Base-by-base conservation (phyloP, 2,888 invertebrate species). In the Calameuta pallipes region DNA sequence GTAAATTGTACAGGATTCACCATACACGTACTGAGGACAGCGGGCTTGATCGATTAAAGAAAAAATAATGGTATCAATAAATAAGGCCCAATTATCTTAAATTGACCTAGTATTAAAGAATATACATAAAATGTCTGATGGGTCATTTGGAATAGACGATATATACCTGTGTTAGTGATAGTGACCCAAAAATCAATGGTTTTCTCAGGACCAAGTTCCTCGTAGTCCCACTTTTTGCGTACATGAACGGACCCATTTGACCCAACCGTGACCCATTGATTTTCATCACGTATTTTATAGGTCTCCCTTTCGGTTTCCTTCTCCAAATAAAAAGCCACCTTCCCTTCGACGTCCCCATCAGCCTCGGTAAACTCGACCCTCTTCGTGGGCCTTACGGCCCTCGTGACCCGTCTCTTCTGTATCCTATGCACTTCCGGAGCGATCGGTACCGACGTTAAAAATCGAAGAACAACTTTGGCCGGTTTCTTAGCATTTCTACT, bases 211-310 rank as follows among this genome's bases (percentile, higher is more conserved):
- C 98, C 98, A 75, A 98, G 92, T 90, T 98, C 98, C 90, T 98
- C 98, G 92, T 97, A 98, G 94, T 98, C 98, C 98, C 98, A 98
- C 95, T 97, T 97, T 95, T 97, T 97, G 92, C 97, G 97, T 83
- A 98, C 98, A 89, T 96, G 95, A 88, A 98, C 97, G 78, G 97
- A 96, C 86, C 98, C 98, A 92, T 97, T 97, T 74, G 96, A 95
- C 92, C 97, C 97, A 77, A 98, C 97, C 74, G 96, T 97, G 78
- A 98, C 97, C 98, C 98, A 98, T 84, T 96, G 96, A 93, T 98
- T 98, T 91, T 97, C 97, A 89, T 98, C 98, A 87, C 98, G 94
- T 88, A 98, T 97, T 92, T 98, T 97, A 92, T 98, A 98, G 13
- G 96, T 97, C 92, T 98, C 98, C 88, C 96, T 94, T 85, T 97